phyloP scores from a whole-genome alignment of 1,140 invertebrate genomes.

The Aphaenogaster rudis region DNA sequence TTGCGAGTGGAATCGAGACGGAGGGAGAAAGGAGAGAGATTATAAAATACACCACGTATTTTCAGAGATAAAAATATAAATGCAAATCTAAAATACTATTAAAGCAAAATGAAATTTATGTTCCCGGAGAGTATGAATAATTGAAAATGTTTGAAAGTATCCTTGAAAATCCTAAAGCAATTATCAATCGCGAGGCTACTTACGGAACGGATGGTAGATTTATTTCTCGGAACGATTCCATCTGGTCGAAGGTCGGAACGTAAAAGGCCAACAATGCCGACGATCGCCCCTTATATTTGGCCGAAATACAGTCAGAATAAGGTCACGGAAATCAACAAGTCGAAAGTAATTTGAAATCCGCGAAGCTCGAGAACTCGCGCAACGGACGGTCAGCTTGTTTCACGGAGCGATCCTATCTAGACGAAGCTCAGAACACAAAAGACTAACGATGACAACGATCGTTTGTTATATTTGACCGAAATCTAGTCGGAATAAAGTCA shows the following conservation, averaged over 20 bases:
- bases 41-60: not conserved
- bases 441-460: no score
- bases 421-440: not conserved
- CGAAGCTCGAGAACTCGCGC: not conserved
- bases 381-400: not conserved
- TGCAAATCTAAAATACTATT: not conserved
- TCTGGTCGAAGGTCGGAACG: not conserved
- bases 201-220: not conserved
- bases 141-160: no score
- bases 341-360: no score
- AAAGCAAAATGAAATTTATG: not conserved
- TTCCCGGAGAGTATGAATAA: not conserved
- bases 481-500: not conserved
- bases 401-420: not conserved
- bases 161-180: not conserved
- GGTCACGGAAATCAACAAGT: conserved; percentile 30
- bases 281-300: not conserved
- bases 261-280: not conserved
- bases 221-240: not conserved
- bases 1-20: not conserved
- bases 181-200: not conserved
- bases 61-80: not conserved
- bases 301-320: not conserved
- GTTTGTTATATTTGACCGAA: not conserved
- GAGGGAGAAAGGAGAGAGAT: not conserved